Percentiles rank a stretch among this genome's conserved stretches.
Conservation (phyloP, 1,140 invertebrate species). For the Drosophila navojoa region DNA sequence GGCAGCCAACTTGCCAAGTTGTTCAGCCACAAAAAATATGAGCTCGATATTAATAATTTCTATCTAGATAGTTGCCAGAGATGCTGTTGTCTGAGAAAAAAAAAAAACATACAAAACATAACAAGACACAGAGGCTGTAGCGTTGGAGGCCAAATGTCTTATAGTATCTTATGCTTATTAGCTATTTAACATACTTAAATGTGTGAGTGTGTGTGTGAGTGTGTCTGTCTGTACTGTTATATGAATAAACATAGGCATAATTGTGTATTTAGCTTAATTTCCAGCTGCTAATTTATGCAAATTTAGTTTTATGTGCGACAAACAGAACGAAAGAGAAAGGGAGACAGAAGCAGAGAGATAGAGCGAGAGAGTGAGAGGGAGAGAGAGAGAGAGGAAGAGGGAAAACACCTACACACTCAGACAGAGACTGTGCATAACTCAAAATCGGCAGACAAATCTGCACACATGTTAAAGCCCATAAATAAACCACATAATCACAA, state of each 20-base stretch:
- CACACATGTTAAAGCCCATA: slow-evolving; percentile 84
- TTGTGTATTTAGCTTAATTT: slow-evolving; percentile 74
- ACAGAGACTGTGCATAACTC: slow-evolving; percentile 66
- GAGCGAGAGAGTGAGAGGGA: background rate
- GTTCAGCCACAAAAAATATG: slow-evolving; percentile 75
- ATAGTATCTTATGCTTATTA: slow-evolving; percentile 42
- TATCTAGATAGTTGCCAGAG: slow-evolving; percentile 77
- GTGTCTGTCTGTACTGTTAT: slow-evolving; percentile 19
- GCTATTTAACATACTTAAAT: slow-evolving; percentile 35
- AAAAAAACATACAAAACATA: background rate
- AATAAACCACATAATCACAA: slow-evolving; percentile 84
- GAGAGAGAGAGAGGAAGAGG: slow-evolving; percentile 5
- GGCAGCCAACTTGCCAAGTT: slow-evolving; percentile 71
- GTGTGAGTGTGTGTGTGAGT: slow-evolving; percentile 2
- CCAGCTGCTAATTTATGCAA: slow-evolving; percentile 80
- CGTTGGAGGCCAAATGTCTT: slow-evolving; percentile 40
- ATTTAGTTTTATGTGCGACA: slow-evolving; percentile 55
- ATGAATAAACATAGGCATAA: slow-evolving; percentile 51
- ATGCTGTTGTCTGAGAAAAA: slow-evolving; percentile 62
- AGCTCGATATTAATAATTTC: slow-evolving; percentile 83
- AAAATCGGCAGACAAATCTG: slow-evolving; percentile 83
- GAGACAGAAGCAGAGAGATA: background rate
- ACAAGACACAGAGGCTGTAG: slow-evolving; percentile 1
- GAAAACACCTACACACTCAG: slow-evolving; percentile 24
- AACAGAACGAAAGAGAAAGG: slow-evolving; percentile 12